Conservation (phyloP, 2,888 invertebrate genomes). For the Lordiphosa fenestrarum region DNA sequence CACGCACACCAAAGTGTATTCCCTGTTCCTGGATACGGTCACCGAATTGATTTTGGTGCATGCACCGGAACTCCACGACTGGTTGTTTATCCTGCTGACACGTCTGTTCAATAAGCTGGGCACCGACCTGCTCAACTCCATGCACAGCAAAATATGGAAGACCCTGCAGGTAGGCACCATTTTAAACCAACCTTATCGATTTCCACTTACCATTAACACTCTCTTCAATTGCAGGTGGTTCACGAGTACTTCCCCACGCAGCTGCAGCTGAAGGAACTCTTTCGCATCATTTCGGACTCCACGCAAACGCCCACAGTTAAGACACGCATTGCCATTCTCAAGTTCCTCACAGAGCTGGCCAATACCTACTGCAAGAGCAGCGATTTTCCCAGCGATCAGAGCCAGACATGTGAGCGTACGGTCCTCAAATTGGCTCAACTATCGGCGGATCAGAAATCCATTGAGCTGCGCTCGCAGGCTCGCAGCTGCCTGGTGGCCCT, state of each 20-base stretch:
- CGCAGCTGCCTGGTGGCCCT: conserved; percentile 89
- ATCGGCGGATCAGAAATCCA: conserved; percentile 86
- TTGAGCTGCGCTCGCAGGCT: conserved; percentile 85
- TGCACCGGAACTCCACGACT: conserved; percentile 92
- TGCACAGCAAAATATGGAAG: conserved; percentile 93
- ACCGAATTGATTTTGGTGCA: conserved; percentile 93
- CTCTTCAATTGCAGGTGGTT: conserved; percentile 84
- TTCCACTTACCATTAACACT: no score
- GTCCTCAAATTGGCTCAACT: conserved; percentile 87
- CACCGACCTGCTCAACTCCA: conserved; percentile 94
- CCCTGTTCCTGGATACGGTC: conserved; percentile 94
- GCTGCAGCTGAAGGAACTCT: conserved; percentile 84
- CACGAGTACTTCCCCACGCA: conserved; percentile 86
- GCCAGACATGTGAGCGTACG: conserved; percentile 82
- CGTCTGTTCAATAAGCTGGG: conserved; percentile 93
- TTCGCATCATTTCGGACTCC: conserved; percentile 92
- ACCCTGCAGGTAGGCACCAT: conserved; percentile 83
- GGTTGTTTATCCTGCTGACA: conserved; percentile 95
- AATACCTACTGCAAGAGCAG: conserved; percentile 83
- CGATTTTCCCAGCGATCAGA: conserved; percentile 79
- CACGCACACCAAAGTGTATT: conserved; percentile 96
- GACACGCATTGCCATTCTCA: conserved; percentile 88
- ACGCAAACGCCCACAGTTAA: conserved; percentile 94
- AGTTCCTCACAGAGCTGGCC: conserved; percentile 86
- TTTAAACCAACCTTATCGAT: no score